Evolutionary conservation across 1,140 invertebrate species (phyloP), one percentile per base, ranked within the genome.

Genomic region (Varroa destructor): DNA sequence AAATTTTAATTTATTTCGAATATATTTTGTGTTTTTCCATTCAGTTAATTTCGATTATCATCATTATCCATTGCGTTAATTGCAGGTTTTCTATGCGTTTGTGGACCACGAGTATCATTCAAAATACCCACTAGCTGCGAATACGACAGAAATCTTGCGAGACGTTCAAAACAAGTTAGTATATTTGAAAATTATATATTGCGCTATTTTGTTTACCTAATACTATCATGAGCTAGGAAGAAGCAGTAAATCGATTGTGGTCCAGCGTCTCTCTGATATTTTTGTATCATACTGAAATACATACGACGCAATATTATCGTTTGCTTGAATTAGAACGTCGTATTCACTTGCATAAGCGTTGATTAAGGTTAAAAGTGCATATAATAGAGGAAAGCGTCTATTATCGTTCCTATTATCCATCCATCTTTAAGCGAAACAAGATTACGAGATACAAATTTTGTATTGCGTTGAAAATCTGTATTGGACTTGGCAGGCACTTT

Each of bases 31-130:
- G 25, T 25, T 25, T 25, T 25, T 25, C 25, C 25, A 25, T 25
- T 25, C 25, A 25, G 25, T 25, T 25, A 25, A 25, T 25, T 25
- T 25, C 25, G 25, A 51, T 51, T 51, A 8, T 51, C 40, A 40
- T 42, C 55, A 40, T 71, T 51, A 51, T 8, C 46, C 4, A 51
- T 51, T 51, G 25, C 46, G 3, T 8, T 51, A 51, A 51, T 51
- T 51, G 46, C 37, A 67, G 61, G 77, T 82, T 36, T 92, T 93
- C 77, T 93, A 93, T 80, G 89, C 90, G 0, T 85, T 86, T 54
- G 77, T 96, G 42, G 93, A 97, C 82, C 93, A 97, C 82, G 84
- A 84, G 8, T 94, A 91, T 80, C 93, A 98, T 77, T 77, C 42
- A 77, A 71, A 73, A 25, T 77, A 42, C 72, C 73, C 25, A 81